Evolutionary conservation across 2,888 invertebrate genomes (phyloP), one percentile per base, ranked within the genome.

Genomic region (Chaitophorus viminalis): DNA sequence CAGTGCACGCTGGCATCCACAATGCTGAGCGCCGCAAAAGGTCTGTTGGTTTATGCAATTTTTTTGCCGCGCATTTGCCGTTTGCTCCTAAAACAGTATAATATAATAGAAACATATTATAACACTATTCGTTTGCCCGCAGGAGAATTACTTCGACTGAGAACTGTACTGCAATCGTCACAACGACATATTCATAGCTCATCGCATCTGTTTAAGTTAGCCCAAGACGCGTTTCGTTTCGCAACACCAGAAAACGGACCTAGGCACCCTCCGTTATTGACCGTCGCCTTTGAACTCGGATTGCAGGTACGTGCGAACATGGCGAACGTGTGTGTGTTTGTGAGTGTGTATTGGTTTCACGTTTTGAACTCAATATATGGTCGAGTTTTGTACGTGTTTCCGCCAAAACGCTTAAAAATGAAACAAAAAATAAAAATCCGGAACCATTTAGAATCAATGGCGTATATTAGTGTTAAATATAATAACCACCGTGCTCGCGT

Each of bases 221-320:
- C 96, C 89, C 96, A 96, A 91, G 96, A 96, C 92, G 96, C 96
- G 89, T 94, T 96, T 92, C 94, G 96, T 25, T 95, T 96, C 91
- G 96, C 96, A 72, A 95, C 95, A 70, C 95, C 96, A 0, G 94
- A 95, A 91, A 95, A 95, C 90, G 95, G 95, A 76, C 95, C 95
- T 77, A 93, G 95, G 90, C 95, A 96, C 92, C 93, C 95, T 77
- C 95, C 95, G 89, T 92, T 96, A 89, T 93, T 96, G 79, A 95
- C 95, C 89, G 96, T 96, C 21, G 95, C 96, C 74, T 96, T 96
- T 91, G 96, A 96, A 91, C 92, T 96, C 52, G 96, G 96, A 4
- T 91, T 96, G 76, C 96, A 96, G 93, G 94, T 94, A 91, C 89
- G 89, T 78, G 74, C 25, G 33, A 33, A 72, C 46, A 31, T 6